Base-by-base conservation (phyloP, 2,113 vertebrate species). In the Orientallactaga bullata region DNA sequence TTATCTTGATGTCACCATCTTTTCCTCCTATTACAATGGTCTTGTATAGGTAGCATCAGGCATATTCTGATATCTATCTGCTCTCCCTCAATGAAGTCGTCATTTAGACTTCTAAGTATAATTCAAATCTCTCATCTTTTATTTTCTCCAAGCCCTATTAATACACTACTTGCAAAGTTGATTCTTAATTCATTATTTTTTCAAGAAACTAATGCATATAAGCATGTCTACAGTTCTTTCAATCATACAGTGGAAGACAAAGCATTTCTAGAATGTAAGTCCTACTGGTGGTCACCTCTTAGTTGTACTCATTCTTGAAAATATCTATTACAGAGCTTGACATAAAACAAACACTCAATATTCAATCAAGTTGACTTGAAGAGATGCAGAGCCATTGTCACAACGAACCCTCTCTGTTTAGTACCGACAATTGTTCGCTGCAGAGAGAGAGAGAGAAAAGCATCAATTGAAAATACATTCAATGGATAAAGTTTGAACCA, bases 211-310 rank as follows among this genome's bases (percentile, higher is more conserved):
- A n/a, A 74, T 69, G 5, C 2, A 1, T 60, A 0, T 61, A 55
- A 85, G 12, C 15, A 0, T 87, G 4, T 47, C 26, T 72, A 7
- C 12, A 0, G 0, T 30, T 17, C 4, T 24, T 55, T 85, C 7
- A 0, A 1, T 85, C 18, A 4, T 26, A 55, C 0, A 7, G 9
- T 2, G 5, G 10, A 12, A 37, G 4, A 7, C 3, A 2, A 1
- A 18, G 4, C 8, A 30, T 69, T 28, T 85, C 74, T n/a, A 37
- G 20, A 39, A 47, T 47, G 2, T 47, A 26, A 21, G 7, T 9
- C 58, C 5, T 26, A 21, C 9, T 4, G 9, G 3, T 7, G 3
- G 2, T 13, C 39, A 7, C 51, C n/a, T 32, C 42, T 15, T 73
- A 2, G 0, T 61, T 24, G 3, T 71, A 5, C 28, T 63, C 7